Percentiles rank a stretch among this genome's conserved stretches.
Evolutionary conservation across 2,113 vertebrate species (phyloP).

Genomic region (Polyodon spathula): DNA sequence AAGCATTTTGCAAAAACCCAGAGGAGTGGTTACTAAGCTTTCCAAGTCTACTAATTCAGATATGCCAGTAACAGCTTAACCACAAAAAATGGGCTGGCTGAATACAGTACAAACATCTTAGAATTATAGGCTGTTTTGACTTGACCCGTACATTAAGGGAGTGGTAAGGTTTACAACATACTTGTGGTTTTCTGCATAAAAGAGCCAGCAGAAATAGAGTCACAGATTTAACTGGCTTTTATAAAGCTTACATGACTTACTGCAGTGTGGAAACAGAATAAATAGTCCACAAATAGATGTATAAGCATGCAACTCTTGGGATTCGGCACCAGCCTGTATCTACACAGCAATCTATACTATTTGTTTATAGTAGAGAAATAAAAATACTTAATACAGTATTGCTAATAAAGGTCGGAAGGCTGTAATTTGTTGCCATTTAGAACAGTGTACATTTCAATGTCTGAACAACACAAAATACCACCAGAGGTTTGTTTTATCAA

Average conservation of each 20-base stretch:
- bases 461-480: no score
- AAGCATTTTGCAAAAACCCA: slow-evolving; percentile 41
- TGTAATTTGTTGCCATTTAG: neutral
- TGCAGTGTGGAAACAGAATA: slow-evolving; percentile 49
- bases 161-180: slow-evolving; percentile 57
- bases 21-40: slow-evolving; percentile 45
- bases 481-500: neutral
- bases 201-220: slow-evolving; percentile 40
- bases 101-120: slow-evolving; percentile 49
- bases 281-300: slow-evolving; percentile 52
- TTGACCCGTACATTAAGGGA: slow-evolving; percentile 55
- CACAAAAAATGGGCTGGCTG: slow-evolving; percentile 47
- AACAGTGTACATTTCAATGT: neutral
- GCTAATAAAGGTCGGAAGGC: no score
- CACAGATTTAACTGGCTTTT: slow-evolving; percentile 61
- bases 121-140: slow-evolving; percentile 55
- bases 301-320: slow-evolving; percentile 26
- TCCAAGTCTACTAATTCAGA: slow-evolving; percentile 56
- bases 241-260: slow-evolving; percentile 57
- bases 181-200: slow-evolving; percentile 58
- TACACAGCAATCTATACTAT: neutral
- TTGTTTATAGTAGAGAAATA: no score
- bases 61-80: slow-evolving; percentile 52
- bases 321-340: neutral
- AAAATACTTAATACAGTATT: no score